phyloP scores from a whole-genome alignment of 2,113 vertebrate species.

The Sclerurus mexicanus region DNA sequence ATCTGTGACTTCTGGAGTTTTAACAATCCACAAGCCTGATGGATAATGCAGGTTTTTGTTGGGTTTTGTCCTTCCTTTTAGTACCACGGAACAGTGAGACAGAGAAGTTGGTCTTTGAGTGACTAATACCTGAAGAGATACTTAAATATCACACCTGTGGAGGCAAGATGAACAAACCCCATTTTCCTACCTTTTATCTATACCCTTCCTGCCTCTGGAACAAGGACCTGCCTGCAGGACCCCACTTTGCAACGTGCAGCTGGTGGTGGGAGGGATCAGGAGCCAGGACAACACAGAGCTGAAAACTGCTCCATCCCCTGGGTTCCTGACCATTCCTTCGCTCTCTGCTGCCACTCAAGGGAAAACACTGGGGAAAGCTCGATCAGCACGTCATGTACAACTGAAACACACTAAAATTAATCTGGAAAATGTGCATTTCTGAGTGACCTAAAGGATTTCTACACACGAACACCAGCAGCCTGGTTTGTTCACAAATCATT shows the following conservation, averaged over 20 bases:
- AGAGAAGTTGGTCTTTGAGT: neutral
- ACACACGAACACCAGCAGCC: constrained; percentile 23
- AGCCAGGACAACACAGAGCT: neutral
- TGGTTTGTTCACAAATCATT: constrained; percentile 24
- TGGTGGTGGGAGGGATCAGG: neutral
- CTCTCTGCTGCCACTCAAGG: neutral
- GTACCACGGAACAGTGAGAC: neutral
- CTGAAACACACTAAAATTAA: neutral
- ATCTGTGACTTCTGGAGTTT: neutral
- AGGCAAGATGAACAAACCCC: neutral
- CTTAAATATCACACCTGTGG: neutral
- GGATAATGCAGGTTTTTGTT: neutral
- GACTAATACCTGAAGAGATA: constrained; percentile 25
- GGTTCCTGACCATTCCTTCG: neutral
- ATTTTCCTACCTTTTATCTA: neutral
- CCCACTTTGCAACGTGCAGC: neutral
- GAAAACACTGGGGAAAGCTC: neutral
- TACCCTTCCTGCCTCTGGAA: neutral
- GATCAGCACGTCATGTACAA: neutral
- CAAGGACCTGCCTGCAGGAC: constrained; percentile 38
- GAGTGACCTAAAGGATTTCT: neutral
- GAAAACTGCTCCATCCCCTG: neutral
- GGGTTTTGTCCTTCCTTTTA: neutral
- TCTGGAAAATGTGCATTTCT: neutral
- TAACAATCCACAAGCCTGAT: neutral